These are phyloP conservation scores for Hermetia illucens DNA, from an alignment of 1,140 invertebrate genomes.

Conservation along the genomic window DNA sequence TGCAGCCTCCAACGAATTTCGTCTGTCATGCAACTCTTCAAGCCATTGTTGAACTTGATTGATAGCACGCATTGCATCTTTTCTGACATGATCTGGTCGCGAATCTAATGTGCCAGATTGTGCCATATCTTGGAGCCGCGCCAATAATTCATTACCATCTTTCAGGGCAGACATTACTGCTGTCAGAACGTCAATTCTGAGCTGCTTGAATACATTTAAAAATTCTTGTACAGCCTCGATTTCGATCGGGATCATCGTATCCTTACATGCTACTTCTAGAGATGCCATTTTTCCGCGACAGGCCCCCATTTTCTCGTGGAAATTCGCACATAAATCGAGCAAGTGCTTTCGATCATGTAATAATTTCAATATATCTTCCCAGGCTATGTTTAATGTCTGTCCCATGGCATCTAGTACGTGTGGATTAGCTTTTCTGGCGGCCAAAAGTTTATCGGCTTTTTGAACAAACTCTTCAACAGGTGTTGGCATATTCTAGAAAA, in stretches of 20 bases:
- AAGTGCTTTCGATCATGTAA: constrained; percentile 63
- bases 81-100: constrained; percentile 51
- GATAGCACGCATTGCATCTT: constrained; percentile 45
- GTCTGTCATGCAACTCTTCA: constrained; percentile 60
- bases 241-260: constrained; percentile 47
- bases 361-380: constrained; percentile 73
- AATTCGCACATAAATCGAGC: constrained; percentile 58
- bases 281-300: constrained; percentile 54
- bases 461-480: constrained; percentile 79
- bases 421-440: constrained; percentile 57
- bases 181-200: constrained; percentile 55
- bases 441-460: constrained; percentile 71
- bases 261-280: constrained; percentile 49
- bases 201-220: constrained; percentile 45
- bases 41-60: constrained; percentile 60
- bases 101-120: constrained; percentile 56
- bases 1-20: constrained; percentile 56
- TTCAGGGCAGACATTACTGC: constrained; percentile 60
- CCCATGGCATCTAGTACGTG: constrained; percentile 86
- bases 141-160: constrained; percentile 61
- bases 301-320: constrained; percentile 54
- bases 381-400: constrained; percentile 71
- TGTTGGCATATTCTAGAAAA: constrained; percentile 68
- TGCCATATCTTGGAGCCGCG: constrained; percentile 48
- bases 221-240: constrained; percentile 50